phyloP scores from a whole-genome alignment of 2,888 invertebrate genomes.

The Andrena haemorrhoa region DNA sequence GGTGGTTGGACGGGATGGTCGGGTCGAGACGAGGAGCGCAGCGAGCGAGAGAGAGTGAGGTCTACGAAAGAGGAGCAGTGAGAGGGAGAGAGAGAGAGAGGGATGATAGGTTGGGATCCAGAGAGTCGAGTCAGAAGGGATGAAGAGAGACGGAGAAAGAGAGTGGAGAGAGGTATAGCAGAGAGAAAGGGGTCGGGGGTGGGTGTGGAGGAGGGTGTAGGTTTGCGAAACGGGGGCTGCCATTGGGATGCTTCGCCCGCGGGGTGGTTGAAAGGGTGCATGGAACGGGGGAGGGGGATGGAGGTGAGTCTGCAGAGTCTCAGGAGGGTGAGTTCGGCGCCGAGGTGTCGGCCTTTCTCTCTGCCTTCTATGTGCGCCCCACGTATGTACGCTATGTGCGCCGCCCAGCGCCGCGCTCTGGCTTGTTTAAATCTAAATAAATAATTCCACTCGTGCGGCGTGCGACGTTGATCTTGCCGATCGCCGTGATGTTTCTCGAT shows the following conservation, averaged over 20 bases:
- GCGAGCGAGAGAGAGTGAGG: conserved; percentile 57
- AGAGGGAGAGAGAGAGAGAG: conserved; percentile 61
- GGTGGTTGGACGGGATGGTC: conserved; percentile 49
- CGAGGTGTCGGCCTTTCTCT: conserved; percentile 84
- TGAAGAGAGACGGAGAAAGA: conserved; percentile 54
- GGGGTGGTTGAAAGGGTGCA: conserved; percentile 68
- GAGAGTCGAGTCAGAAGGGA: conserved; percentile 63
- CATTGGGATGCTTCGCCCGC: conserved; percentile 77
- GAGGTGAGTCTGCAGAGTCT: conserved; percentile 84
- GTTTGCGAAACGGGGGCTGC: conserved; percentile 78
- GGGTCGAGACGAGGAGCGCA: conserved; percentile 71
- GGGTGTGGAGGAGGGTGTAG: conserved; percentile 75
- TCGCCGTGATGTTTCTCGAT: conserved; percentile 55
- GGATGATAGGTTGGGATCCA: conserved; percentile 17
- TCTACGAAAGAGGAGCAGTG: conserved; percentile 27
- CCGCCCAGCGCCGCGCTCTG: conserved; percentile 43
- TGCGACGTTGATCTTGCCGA: conserved; percentile 68
- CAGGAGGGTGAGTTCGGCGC: conserved; percentile 84
- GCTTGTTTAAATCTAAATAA: conserved; percentile 78
- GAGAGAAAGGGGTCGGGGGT: conserved; percentile 56
- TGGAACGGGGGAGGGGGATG: conserved; percentile 75
- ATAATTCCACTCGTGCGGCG: conserved; percentile 67
- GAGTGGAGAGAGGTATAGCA: conserved; percentile 56
- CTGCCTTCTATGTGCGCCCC: conserved; percentile 48
- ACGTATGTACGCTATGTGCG: conserved; percentile 39